These are phyloP conservation scores for Gnathonemus longibarbis DNA, from an alignment of 2,113 vertebrate species.

Conservation along the genomic window DNA sequence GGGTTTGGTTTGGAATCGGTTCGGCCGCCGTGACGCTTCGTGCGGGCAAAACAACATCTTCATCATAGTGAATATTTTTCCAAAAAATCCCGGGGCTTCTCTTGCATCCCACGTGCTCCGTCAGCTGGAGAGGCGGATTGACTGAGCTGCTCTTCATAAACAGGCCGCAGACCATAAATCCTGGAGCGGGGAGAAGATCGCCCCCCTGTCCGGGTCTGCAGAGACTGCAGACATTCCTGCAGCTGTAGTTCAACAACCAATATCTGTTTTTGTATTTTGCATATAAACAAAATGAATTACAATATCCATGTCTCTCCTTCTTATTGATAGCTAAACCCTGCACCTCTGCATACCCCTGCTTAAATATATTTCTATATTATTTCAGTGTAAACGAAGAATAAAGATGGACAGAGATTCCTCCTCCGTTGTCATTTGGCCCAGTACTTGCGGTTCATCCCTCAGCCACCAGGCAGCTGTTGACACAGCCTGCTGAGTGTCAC, in stretches of 20 bases:
- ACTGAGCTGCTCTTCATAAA: slow-evolving; percentile 85
- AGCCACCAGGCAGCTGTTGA: not conserved
- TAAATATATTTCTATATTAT: not conserved
- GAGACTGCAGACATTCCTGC: slow-evolving; percentile 57
- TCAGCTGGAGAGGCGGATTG: slow-evolving; percentile 79
- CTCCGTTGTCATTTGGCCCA: not conserved
- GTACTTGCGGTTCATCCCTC: not conserved
- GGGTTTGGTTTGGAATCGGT: slow-evolving; percentile 65
- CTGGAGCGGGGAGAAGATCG: slow-evolving; percentile 75
- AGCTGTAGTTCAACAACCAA: not conserved
- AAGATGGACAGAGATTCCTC: not conserved
- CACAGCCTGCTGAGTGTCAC: not conserved
- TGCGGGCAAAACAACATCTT: slow-evolving; percentile 75
- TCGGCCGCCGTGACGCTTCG: slow-evolving; percentile 84
- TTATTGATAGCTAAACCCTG: not conserved
- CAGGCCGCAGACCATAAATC: slow-evolving; percentile 95
- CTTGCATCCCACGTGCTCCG: slow-evolving; percentile 75
- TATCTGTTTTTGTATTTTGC: not conserved
- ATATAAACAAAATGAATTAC: not conserved
- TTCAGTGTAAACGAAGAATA: not conserved
- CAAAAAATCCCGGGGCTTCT: slow-evolving; percentile 75
- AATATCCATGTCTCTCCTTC: not conserved
- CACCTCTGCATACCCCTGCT: not conserved
- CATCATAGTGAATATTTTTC: slow-evolving; percentile 87
- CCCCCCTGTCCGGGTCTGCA: slow-evolving; percentile 69